Conservation (phyloP, 2,113 vertebrate species). For the Oncorhynchus keta region DNA sequence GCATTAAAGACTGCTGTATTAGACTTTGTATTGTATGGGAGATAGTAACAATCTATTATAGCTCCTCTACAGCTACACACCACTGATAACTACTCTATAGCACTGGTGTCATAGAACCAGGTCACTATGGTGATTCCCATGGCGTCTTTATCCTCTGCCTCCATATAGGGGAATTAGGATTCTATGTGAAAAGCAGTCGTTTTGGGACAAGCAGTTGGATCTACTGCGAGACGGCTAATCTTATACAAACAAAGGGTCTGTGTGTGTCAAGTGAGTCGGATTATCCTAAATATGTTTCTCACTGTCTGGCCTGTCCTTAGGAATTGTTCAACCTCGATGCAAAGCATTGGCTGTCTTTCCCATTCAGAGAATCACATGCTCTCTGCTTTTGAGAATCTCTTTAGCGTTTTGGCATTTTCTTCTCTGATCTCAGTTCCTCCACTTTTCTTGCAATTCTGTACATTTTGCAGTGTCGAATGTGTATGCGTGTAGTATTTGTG, state of each 20-base stretch:
- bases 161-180: not conserved
- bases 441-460: not conserved
- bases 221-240: not conserved
- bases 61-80: not conserved
- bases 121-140: not conserved
- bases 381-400: not conserved
- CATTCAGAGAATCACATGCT: not conserved
- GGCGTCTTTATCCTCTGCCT: constrained; percentile 3
- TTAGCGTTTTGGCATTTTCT: not conserved
- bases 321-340: too few relatives aligned
- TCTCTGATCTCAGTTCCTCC: not conserved
- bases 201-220: not conserved
- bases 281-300: not conserved
- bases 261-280: not conserved
- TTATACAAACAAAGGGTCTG: not conserved
- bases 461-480: too few relatives aligned
- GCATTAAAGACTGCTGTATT: not conserved
- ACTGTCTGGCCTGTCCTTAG: not conserved
- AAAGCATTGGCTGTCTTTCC: not conserved
- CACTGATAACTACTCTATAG: constrained; percentile 3
- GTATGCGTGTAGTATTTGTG: too few relatives aligned
- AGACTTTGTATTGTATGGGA: not conserved
- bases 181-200: not conserved
- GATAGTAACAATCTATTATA: not conserved
- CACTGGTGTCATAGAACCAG: not conserved